A percentile compares a stretch with the other conserved stretches of the same genome.
These are phyloP conservation scores for Cataglyphis altisquamis DNA, from an alignment of 2,888 invertebrate species.

Conservation along the genomic window DNA sequence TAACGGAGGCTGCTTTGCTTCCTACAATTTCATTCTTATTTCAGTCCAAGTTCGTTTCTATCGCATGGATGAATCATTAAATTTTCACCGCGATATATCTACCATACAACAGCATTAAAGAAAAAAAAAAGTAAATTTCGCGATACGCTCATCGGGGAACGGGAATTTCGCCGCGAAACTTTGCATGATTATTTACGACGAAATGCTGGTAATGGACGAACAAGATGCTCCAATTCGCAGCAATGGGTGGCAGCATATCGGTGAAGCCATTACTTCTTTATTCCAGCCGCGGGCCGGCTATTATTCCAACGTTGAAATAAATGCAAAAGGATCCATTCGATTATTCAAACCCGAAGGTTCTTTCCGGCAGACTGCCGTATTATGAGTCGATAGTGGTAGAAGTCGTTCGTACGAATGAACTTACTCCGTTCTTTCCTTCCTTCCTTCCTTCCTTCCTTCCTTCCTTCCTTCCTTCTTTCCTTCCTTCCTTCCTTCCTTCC, in stretches of 20 bases:
- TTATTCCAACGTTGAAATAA: conserved; percentile 63
- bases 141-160: not conserved
- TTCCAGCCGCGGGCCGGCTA: conserved; percentile 33
- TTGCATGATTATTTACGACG: conserved; percentile 38
- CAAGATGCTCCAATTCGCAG: conserved; percentile 38
- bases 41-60: conserved; percentile 15
- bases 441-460: conserved; percentile 52
- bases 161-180: not conserved
- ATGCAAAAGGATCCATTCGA: conserved; percentile 60
- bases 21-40: conserved; percentile 36
- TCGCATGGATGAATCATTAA: conserved; percentile 27
- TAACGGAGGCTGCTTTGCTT: conserved; percentile 18
- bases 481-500: conserved; percentile 22
- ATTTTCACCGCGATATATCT: conserved; percentile 11
- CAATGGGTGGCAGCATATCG: conserved; percentile 20
- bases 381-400: conserved; percentile 61
- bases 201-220: conserved; percentile 43
- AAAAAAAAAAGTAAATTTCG: not conserved
- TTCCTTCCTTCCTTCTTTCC: conserved; percentile 27
- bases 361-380: conserved; percentile 46
- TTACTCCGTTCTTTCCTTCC: conserved; percentile 46
- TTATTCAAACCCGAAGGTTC: conserved; percentile 62
- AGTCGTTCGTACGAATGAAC: conserved; percentile 60
- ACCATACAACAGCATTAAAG: not conserved
- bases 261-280: conserved; percentile 45